Base-by-base conservation (phyloP, 2,113 vertebrate genomes). In the Cyanocitta stelleri region DNA sequence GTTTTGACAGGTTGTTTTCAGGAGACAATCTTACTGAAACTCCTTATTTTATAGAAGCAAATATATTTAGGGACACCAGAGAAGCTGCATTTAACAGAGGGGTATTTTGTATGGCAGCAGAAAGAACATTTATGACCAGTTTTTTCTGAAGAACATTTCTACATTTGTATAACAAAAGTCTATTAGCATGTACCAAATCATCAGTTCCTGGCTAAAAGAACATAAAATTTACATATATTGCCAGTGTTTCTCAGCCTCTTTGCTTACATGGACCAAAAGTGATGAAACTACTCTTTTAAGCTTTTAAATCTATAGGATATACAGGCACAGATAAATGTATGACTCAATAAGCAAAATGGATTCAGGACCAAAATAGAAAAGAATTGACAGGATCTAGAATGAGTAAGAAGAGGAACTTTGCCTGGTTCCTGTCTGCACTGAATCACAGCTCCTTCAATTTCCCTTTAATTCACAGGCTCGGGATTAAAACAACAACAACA, bases 371-470 rank as follows among this genome's bases (percentile, higher is more conserved):
- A 92, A 96, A 96, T 63, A 93, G 87, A 54, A 83, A 73, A 77
- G 78, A 85, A 94, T 48, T 80, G n/a, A 85, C 93, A 91, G 89
- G 89, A 93, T 90, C 81, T 82, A 79, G 58, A 93, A 63, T 91
- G 93, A 96, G 71, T 93, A 96, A 95, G 81, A 39, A 48, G 74
- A 96, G 90, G 94, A 96, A 97, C 90, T 80, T 76, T 0, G 41
- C 74, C 67, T 85, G 90, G 85, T 94, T 96, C 93, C 95, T 95
- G 91, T 79, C 72, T 62, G 67, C 51, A 39, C 5, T 96, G 95
- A 95, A 85, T 95, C 93, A 97, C 74, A 82, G 63, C 39, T 95
- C 93, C 39, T 61, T 81, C 75, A 21, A 86, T 90, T 88, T 88
- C 75, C 89, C 71, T 90, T 87, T 58, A 91, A 80, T 62, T 73